Percentiles rank a stretch among this genome's conserved stretches.
Evolutionary conservation across 2,113 vertebrate species (phyloP).

Genomic region (Semicossyphus pulcher): DNA sequence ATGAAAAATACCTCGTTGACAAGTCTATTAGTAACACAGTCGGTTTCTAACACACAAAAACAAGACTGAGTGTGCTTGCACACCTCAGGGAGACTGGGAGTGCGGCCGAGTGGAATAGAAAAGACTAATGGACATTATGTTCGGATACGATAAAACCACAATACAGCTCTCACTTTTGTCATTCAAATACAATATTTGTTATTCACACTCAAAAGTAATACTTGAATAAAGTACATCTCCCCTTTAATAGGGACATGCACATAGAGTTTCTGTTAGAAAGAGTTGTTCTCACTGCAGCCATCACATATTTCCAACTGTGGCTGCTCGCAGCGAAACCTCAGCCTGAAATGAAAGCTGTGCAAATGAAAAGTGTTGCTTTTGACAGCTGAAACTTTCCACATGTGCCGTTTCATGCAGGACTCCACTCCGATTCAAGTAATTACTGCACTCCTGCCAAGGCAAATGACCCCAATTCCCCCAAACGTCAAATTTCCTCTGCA

Average conservation of each 20-base stretch:
- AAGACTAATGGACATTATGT: conserved; percentile 27
- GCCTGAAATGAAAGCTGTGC: conserved; percentile 34
- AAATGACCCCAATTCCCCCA: conserved; percentile 56
- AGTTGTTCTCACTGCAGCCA: neutral
- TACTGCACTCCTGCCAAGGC: conserved; percentile 37
- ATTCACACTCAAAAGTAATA: neutral
- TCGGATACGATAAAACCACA: conserved; percentile 14
- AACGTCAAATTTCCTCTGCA: conserved; percentile 20
- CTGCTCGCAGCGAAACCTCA: conserved; percentile 20
- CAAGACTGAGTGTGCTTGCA: conserved; percentile 39
- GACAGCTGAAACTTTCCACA: conserved; percentile 48
- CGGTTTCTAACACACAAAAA: conserved; percentile 9
- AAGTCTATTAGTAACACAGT: conserved; percentile 50
- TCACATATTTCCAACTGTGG: neutral
- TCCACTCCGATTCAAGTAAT: conserved; percentile 26
- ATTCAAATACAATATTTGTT: conserved; percentile 12
- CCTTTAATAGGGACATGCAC: conserved; percentile 1
- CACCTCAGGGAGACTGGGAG: conserved; percentile 20
- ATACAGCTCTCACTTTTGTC: conserved; percentile 12
- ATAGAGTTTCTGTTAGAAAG: neutral
- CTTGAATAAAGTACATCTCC: neutral
- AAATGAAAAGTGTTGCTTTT: conserved; percentile 30
- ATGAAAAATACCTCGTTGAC: conserved; percentile 32
- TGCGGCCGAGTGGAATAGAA: conserved; percentile 9
- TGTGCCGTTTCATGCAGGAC: conserved; percentile 8